Percentiles rank a stretch among this genome's conserved stretches.
phyloP scores from a whole-genome alignment of 2,797 vertebrate genomes.

The Hybognathus amarus region DNA sequence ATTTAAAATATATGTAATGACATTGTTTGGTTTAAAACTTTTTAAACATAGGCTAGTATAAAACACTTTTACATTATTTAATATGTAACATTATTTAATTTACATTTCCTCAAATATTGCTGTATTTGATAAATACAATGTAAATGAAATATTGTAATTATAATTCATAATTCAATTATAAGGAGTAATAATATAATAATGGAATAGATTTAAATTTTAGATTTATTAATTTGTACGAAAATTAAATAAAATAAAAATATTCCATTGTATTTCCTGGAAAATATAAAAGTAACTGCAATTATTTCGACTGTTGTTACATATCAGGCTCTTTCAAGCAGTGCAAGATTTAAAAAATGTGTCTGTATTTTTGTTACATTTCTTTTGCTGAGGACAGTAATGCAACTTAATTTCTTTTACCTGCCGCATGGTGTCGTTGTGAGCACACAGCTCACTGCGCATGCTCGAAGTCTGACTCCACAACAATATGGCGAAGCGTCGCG shows the following conservation, averaged over 20 bases:
- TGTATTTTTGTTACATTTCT: neutral
- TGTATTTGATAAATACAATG: too few relatives aligned
- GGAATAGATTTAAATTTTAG: too few relatives aligned
- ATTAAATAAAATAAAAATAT: too few relatives aligned
- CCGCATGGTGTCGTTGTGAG: neutral
- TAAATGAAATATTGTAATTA: neutral
- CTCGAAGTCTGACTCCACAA: slow-evolving; percentile 43
- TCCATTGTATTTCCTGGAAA: neutral
- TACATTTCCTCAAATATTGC: too few relatives aligned
- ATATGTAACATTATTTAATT: too few relatives aligned
- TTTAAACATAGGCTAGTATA: too few relatives aligned
- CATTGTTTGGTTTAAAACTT: too few relatives aligned
- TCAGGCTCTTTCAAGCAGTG: neutral
- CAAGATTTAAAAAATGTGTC: neutral
- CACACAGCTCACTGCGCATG: slow-evolving; percentile 49
- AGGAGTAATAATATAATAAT: neutral
- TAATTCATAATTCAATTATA: neutral
- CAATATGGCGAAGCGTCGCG: slow-evolving; percentile 66
- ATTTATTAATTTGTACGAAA: too few relatives aligned
- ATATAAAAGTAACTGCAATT: neutral
- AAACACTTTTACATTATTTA: too few relatives aligned
- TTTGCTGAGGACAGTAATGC: neutral
- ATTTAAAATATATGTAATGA: neutral
- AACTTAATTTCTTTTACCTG: neutral
- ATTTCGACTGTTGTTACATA: neutral